Percentiles rank a stretch among this genome's conserved stretches.
These are phyloP conservation scores for Aleiodes leptofemur DNA, from an alignment of 2,888 invertebrate species.

Conservation along the genomic window DNA sequence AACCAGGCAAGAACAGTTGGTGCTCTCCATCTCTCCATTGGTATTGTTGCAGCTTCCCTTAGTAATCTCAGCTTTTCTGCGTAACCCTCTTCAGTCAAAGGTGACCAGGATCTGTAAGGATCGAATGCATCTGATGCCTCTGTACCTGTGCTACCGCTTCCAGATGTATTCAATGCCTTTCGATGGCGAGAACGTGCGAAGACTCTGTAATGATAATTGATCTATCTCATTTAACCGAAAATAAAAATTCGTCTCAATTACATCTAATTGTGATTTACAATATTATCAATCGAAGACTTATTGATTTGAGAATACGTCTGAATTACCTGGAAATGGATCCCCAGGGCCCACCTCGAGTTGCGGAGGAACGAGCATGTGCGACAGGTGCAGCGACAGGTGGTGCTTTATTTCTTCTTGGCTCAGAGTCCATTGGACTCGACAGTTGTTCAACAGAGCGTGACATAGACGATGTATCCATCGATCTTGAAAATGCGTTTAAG, in stretches of 20 bases:
- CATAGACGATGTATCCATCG: slow-evolving; percentile 79
- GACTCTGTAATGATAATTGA: slow-evolving; percentile 77
- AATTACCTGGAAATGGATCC: slow-evolving; percentile 86
- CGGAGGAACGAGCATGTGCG: slow-evolving; percentile 72
- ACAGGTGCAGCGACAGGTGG: slow-evolving; percentile 70
- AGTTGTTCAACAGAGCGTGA: slow-evolving; percentile 86
- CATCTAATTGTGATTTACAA: neutral
- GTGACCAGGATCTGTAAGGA: slow-evolving; percentile 80
- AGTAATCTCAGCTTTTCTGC: slow-evolving; percentile 86
- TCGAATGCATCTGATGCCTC: slow-evolving; percentile 76
- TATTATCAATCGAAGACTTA: neutral
- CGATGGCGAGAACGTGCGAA: slow-evolving; percentile 91
- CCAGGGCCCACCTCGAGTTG: slow-evolving; percentile 87
- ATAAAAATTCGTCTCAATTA: neutral
- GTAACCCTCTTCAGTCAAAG: slow-evolving; percentile 83
- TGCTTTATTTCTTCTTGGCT: slow-evolving; percentile 76
- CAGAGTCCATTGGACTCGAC: slow-evolving; percentile 85
- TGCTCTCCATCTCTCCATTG: slow-evolving; percentile 94
- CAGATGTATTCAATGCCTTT: slow-evolving; percentile 81
- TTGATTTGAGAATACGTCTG: neutral
- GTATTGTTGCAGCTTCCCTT: slow-evolving; percentile 89
- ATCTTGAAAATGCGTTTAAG: slow-evolving; percentile 87
- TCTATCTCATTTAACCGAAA: neutral
- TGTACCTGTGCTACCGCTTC: slow-evolving; percentile 80
- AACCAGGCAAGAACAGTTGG: slow-evolving; percentile 96